Conservation (phyloP, 2,888 invertebrate species). For the Cheilosia vernalis region DNA sequence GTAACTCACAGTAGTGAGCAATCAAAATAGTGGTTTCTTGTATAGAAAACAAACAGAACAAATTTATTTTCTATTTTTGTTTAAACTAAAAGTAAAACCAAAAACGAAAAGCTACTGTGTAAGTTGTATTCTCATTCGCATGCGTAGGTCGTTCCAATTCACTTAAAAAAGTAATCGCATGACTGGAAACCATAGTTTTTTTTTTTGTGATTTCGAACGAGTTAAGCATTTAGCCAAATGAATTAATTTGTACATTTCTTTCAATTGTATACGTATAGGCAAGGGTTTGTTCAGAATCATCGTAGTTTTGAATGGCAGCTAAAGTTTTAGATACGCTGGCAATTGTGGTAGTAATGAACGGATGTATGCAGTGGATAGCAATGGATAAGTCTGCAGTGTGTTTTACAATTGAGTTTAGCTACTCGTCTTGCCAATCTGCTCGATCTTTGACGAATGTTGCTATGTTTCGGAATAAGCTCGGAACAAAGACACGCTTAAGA, state of each 20-base stretch:
- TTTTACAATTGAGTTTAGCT: no score
- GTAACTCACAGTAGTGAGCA: conserved; percentile 15
- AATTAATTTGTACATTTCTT: conserved; percentile 54
- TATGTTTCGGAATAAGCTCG: no score
- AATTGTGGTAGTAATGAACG: no score
- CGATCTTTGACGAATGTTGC: no score
- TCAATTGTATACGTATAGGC: conserved; percentile 35
- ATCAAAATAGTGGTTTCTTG: conserved; percentile 59
- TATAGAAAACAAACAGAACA: conserved; percentile 37
- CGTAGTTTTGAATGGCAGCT: background rate
- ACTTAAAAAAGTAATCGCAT: no score
- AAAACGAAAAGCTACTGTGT: conserved; percentile 43
- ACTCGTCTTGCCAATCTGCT: no score
- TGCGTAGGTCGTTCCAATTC: conserved; percentile 16
- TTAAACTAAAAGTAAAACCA: conserved; percentile 42
- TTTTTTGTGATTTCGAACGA: background rate
- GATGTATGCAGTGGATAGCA: no score
- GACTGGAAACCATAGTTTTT: background rate
- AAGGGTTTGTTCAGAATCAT: conserved; percentile 22
- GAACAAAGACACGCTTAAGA: no score
- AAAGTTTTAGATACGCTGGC: background rate
- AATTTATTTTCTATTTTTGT: conserved; percentile 12
- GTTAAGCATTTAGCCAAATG: conserved; percentile 47
- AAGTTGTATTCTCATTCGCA: conserved; percentile 55
- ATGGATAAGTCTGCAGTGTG: no score